A percentile compares a stretch with the other conserved stretches of the same genome.
These are phyloP conservation scores for Papilio glaucus DNA, from an alignment of 1,140 invertebrate species.

Conservation along the genomic window DNA sequence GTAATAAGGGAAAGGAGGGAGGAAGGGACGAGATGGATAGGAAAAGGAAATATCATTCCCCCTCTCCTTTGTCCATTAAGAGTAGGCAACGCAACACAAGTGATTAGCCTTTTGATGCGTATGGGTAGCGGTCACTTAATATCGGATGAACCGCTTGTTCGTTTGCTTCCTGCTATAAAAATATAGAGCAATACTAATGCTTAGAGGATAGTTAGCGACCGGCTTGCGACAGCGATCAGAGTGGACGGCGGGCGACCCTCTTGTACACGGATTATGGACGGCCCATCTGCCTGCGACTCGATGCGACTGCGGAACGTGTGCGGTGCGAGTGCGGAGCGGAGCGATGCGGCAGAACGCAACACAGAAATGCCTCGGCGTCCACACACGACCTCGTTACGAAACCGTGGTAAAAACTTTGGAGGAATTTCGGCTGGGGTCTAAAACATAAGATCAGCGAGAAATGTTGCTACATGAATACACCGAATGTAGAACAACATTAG, in stretches of 20 bases:
- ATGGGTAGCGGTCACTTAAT: too few relatives aligned
- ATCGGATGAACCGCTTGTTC: background rate
- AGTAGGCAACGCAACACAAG: too few relatives aligned
- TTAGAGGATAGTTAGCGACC: too few relatives aligned
- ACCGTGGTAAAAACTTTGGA: conserved; percentile 56
- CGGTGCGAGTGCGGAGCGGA: background rate
- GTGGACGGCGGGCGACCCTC: too few relatives aligned
- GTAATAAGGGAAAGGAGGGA: too few relatives aligned
- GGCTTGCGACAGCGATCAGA: too few relatives aligned
- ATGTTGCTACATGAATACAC: background rate
- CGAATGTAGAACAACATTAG: background rate
- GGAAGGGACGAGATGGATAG: too few relatives aligned
- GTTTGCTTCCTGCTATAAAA: too few relatives aligned
- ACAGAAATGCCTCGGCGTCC: conserved; percentile 58
- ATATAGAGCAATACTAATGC: too few relatives aligned
- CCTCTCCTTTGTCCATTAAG: too few relatives aligned
- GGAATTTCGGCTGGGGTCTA: conserved; percentile 47
- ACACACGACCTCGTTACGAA: conserved; percentile 60
- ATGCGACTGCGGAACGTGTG: background rate
- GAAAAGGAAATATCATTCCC: too few relatives aligned
- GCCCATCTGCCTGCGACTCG: conserved; percentile 43
- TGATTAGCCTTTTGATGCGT: too few relatives aligned
- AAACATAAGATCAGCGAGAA: background rate
- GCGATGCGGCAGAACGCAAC: background rate
- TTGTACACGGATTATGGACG: conserved; percentile 48